Evolutionary conservation across 2,113 vertebrate genomes (phyloP).

Genomic region (Rhodinocichla rosea): DNA sequence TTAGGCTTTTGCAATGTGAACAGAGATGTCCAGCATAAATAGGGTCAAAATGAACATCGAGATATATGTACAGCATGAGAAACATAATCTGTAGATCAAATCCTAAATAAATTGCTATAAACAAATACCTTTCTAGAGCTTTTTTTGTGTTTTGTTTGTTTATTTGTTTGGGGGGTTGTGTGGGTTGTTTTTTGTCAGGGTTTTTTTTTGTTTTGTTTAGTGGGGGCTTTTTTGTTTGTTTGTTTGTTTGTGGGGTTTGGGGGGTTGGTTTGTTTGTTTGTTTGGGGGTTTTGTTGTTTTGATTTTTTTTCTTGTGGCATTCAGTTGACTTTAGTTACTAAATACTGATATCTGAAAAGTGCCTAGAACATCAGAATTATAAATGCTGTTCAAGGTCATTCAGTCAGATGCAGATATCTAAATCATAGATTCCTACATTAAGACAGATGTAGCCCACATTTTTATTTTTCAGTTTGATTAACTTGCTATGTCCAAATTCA

Average conservation of each 20-base stretch:
- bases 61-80: not conserved
- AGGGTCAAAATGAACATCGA: not conserved
- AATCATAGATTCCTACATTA: not conserved
- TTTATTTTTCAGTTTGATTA: not conserved
- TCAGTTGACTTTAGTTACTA: not conserved
- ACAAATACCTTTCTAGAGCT: not conserved
- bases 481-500: not conserved
- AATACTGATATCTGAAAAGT: not conserved
- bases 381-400: not conserved
- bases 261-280: not conserved
- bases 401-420: not conserved
- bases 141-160: not conserved
- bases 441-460: not conserved
- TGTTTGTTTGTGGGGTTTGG: not conserved
- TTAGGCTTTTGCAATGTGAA: slow-evolving; percentile 19
- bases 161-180: rapidly evolving
- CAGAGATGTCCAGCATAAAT: slow-evolving; percentile 2
- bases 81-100: not conserved
- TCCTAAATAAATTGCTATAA: not conserved
- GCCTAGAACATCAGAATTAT: not conserved
- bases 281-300: not conserved
- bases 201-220: not conserved
- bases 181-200: not conserved
- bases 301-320: not conserved
- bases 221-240: not conserved